Evolutionary conservation across 53 echinoderm and acorn worm genomes (phyloP).

Genomic region (Holothuria leucospilota): DNA sequence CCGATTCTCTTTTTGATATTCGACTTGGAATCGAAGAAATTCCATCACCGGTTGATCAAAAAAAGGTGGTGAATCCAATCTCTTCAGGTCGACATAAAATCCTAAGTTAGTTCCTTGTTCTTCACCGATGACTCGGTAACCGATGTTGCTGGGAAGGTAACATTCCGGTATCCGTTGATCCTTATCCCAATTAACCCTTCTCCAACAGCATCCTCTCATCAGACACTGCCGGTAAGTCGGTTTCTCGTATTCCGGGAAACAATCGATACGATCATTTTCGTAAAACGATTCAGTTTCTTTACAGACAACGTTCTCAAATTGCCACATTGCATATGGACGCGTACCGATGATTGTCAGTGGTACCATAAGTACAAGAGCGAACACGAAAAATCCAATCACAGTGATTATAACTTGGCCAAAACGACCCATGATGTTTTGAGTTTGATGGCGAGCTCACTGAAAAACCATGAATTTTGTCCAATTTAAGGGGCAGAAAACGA

Average conservation of each 20-base stretch:
- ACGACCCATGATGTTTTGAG: constrained; percentile 50
- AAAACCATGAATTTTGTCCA: background rate
- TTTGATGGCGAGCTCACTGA: background rate
- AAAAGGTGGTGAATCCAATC: constrained; percentile 76
- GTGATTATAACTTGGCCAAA: constrained; percentile 66
- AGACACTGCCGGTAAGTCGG: constrained; percentile 79
- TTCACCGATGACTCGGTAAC: constrained; percentile 76
- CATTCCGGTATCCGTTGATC: constrained; percentile 76
- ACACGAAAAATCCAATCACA: constrained; percentile 55
- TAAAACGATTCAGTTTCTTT: constrained; percentile 62
- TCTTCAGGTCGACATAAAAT: constrained; percentile 74
- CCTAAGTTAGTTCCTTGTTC: constrained; percentile 63
- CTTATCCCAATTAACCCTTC: constrained; percentile 73
- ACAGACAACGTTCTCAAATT: constrained; percentile 72
- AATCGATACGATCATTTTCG: constrained; percentile 82
- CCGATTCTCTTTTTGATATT: constrained; percentile 83
- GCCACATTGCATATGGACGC: constrained; percentile 81
- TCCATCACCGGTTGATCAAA: constrained; percentile 76
- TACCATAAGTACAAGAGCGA: constrained; percentile 67
- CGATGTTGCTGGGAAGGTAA: constrained; percentile 72
- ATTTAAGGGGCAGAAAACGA: background rate
- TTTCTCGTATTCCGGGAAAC: constrained; percentile 83
- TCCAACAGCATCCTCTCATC: constrained; percentile 84
- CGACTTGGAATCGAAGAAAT: constrained; percentile 79
- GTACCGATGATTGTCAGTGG: constrained; percentile 78